Conservation (phyloP, 2,888 invertebrate genomes). For the Pseudococcus longispinus region DNA sequence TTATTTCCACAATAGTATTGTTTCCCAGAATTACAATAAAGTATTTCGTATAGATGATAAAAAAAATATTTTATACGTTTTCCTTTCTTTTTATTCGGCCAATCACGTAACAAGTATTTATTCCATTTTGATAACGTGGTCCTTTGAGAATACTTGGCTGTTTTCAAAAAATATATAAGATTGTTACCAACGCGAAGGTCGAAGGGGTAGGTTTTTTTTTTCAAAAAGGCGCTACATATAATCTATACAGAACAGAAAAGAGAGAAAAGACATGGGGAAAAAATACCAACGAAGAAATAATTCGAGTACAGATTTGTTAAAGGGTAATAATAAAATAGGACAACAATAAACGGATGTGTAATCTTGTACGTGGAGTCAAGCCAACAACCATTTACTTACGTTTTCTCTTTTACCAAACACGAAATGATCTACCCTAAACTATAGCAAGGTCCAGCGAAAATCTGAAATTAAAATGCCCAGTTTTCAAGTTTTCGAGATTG, state of each 20-base stretch:
- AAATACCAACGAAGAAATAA: not conserved
- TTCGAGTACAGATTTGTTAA: not conserved
- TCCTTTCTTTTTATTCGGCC: not conserved
- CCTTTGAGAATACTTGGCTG: not conserved
- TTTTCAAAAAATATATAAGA: not conserved
- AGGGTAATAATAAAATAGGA: not conserved
- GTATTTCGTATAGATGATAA: not conserved
- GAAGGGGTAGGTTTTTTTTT: not conserved
- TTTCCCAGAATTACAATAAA: not conserved
- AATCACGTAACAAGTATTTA: slow-evolving; percentile 13
- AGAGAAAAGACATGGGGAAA: not conserved
- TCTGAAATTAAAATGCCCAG: not conserved
- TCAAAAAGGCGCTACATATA: not conserved
- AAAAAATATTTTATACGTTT: slow-evolving; percentile 15
- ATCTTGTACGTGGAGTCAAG: not conserved
- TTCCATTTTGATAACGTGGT: not conserved
- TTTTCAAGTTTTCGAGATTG: not conserved
- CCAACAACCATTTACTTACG: not conserved
- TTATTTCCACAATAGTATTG: not conserved
- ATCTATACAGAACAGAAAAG: not conserved
- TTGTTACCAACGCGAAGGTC: not conserved
- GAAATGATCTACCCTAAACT: not conserved
- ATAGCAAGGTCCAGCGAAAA: not conserved
- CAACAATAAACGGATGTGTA: not conserved
- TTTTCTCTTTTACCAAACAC: not conserved